A percentile compares a stretch with the other conserved stretches of the same genome.
Evolutionary conservation across 2,797 vertebrate genomes (phyloP).

Genomic region (Pipistrellus pipistrellus): DNA sequence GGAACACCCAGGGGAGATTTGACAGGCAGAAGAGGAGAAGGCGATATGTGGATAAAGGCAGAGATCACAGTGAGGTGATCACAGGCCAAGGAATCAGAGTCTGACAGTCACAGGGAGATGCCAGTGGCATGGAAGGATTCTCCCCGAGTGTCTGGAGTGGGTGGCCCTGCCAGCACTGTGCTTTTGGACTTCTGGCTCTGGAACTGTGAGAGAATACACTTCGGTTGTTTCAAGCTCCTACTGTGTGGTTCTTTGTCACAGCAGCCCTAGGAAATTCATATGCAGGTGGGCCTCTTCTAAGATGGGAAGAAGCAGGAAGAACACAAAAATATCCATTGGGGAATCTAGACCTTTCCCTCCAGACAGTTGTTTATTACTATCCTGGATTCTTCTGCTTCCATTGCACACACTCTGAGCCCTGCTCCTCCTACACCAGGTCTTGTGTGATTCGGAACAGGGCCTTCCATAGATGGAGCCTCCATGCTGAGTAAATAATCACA

Average conservation of each 20-base stretch:
- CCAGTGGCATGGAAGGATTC: not conserved
- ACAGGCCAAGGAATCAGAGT: not conserved
- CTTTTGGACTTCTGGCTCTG: not conserved
- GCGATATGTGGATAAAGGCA: not conserved
- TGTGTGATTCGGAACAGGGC: not conserved
- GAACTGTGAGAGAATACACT: not conserved
- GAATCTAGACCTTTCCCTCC: not conserved
- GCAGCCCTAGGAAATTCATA: not conserved
- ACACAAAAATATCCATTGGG: not conserved
- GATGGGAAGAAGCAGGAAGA: not conserved
- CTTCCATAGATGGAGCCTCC: not conserved
- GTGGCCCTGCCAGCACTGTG: not conserved
- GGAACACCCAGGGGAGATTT: not conserved
- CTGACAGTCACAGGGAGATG: not conserved
- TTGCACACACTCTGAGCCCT: not conserved
- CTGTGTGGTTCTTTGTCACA: not conserved
- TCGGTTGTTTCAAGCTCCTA: not conserved
- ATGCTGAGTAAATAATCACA: constrained; percentile 4
- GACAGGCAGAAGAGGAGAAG: not conserved
- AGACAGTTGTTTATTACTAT: not conserved
- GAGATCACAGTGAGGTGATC: not conserved
- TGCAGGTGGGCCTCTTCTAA: not conserved
- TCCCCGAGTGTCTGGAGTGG: accelerated
- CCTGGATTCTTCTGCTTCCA: not conserved
- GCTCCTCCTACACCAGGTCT: not conserved